These are phyloP conservation scores for Orussus abietinus DNA, from an alignment of 1,140 invertebrate genomes.

Conservation along the genomic window DNA sequence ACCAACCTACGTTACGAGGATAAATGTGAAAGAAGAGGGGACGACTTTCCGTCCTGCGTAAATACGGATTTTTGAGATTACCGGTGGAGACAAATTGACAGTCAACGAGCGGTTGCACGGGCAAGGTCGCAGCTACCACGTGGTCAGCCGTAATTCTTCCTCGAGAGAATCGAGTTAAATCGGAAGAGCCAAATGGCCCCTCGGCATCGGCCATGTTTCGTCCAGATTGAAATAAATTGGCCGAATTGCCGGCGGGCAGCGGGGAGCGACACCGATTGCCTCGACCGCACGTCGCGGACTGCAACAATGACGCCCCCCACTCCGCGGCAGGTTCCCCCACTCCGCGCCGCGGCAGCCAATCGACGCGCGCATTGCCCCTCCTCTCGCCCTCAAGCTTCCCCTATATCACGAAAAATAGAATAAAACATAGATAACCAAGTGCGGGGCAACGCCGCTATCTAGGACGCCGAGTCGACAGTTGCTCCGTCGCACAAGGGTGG, in stretches of 20 bases:
- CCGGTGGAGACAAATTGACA: too few species aligned
- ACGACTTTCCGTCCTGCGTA: too few species aligned
- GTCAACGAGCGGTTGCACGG: too few species aligned
- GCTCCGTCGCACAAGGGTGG: conserved; percentile 19
- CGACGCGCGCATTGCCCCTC: conserved; percentile 2
- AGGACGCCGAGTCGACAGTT: conserved; percentile 30
- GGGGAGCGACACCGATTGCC: conserved; percentile 34
- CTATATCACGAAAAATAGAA: too few species aligned
- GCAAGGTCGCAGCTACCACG: too few species aligned
- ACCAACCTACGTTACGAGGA: too few species aligned
- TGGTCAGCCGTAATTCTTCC: too few species aligned
- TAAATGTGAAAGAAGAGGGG: too few species aligned
- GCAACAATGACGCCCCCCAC: conserved; percentile 12
- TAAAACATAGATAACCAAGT: too few species aligned
- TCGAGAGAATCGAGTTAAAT: conserved; percentile 12
- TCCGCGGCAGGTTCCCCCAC: background rate
- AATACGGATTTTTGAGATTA: too few species aligned
- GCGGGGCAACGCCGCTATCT: too few species aligned
- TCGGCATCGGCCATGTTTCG: conserved; percentile 30
- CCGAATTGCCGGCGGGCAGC: conserved; percentile 28
- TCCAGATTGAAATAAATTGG: conserved; percentile 47
- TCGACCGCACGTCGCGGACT: conserved; percentile 31
- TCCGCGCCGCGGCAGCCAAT: conserved; percentile 11
- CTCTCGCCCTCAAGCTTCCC: too few species aligned
- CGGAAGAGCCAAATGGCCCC: conserved; percentile 38